Percentiles rank a stretch among this genome's conserved stretches.
phyloP scores from a whole-genome alignment of 2,888 invertebrate genomes.

The Drosophila rubida region DNA sequence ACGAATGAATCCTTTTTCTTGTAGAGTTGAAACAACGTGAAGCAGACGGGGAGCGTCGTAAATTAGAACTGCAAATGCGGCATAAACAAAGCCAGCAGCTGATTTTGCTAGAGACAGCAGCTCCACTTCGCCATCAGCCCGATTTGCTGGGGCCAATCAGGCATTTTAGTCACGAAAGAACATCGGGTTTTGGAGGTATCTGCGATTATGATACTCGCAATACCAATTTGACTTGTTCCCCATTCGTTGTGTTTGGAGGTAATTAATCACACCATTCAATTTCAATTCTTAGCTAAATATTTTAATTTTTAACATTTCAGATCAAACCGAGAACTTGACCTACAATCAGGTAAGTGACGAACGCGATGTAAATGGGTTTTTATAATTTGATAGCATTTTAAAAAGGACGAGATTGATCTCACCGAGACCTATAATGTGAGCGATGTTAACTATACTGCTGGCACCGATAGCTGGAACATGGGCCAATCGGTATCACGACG shows the following conservation, averaged over 20 bases:
- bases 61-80: conserved; percentile 20
- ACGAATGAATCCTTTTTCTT: neutral
- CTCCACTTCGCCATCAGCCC: neutral
- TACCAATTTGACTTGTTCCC: neutral
- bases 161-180: neutral
- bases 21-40: conserved; percentile 39
- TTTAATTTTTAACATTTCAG: neutral
- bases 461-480: no score
- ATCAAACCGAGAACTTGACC: neutral
- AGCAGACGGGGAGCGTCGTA: conserved; percentile 30
- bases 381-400: neutral
- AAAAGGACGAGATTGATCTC: neutral
- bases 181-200: neutral
- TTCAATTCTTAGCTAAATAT: neutral
- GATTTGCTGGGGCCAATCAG: neutral
- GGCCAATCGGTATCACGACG: neutral
- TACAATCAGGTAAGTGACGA: neutral
- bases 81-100: conserved; percentile 5
- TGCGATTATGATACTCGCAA: conserved; percentile 1
- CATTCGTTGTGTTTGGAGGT: conserved; percentile 36
- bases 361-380: neutral
- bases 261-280: neutral
- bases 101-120: neutral
- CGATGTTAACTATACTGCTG: no score
- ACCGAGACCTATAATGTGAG: neutral